A percentile compares a stretch with the other conserved stretches of the same genome.
Evolutionary conservation across 2,888 invertebrate species (phyloP).

Genomic region (Leptopterna dolabrata): DNA sequence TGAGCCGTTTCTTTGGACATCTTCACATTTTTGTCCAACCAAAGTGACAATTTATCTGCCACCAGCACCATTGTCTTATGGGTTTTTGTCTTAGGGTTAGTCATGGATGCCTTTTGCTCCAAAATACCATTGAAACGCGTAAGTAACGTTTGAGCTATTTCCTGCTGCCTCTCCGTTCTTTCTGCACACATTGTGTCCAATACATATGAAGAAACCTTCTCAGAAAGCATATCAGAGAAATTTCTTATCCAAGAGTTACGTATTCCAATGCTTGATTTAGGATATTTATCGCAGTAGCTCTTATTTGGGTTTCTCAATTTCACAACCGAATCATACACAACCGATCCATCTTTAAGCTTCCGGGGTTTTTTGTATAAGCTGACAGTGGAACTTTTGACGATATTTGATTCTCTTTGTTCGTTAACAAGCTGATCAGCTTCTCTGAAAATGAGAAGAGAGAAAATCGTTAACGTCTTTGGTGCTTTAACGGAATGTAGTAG

Average conservation of each 20-base stretch:
- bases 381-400: conserved; percentile 36
- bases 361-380: conserved; percentile 28
- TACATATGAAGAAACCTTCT: conserved; percentile 59
- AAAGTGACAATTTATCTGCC: conserved; percentile 59
- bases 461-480: too few relatives aligned
- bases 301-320: conserved; percentile 18
- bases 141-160: conserved; percentile 57
- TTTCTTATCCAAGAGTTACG: conserved; percentile 59
- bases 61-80: conserved; percentile 58
- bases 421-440: conserved; percentile 56
- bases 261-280: conserved; percentile 35
- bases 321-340: background rate
- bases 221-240: conserved; percentile 56
- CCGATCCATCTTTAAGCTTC: conserved; percentile 11
- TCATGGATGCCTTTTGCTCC: conserved; percentile 57
- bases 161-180: conserved; percentile 55
- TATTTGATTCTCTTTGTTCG: conserved; percentile 49
- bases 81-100: conserved; percentile 56
- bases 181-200: conserved; percentile 56
- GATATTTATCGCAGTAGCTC: conserved; percentile 16
- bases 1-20: conserved; percentile 4
- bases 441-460: conserved; percentile 39
- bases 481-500: background rate
- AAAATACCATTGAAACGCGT: conserved; percentile 57
- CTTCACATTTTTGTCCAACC: conserved; percentile 56